These are phyloP conservation scores for Hippocampus guttulatus DNA, from an alignment of 2,113 vertebrate genomes.

Conservation along the genomic window DNA sequence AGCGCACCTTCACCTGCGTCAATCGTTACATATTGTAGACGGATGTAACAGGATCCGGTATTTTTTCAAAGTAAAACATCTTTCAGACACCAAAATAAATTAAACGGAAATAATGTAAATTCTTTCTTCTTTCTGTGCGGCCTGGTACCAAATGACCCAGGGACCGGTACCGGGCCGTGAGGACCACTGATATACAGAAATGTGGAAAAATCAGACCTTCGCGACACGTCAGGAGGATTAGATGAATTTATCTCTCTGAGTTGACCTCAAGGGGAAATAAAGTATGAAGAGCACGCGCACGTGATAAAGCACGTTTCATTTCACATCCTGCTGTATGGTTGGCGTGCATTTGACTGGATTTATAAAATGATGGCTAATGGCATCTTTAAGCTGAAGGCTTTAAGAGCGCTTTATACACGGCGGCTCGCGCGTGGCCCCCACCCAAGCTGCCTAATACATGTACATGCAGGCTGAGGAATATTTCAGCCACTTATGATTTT, in stretches of 20 bases:
- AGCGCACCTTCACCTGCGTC: too few species aligned
- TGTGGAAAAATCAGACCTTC: neutral
- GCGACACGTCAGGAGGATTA: conserved; percentile 5
- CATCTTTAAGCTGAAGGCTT: conserved; percentile 23
- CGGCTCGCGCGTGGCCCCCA: neutral
- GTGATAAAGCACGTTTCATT: conserved; percentile 54
- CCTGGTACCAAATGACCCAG: too few species aligned
- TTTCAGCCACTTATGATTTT: conserved; percentile 19
- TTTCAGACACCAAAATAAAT: too few species aligned
- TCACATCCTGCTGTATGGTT: conserved; percentile 32
- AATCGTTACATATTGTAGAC: too few species aligned
- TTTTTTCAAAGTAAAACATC: too few species aligned
- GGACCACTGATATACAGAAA: neutral
- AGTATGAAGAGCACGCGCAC: conserved; percentile 20
- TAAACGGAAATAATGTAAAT: too few species aligned
- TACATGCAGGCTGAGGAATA: conserved; percentile 4
- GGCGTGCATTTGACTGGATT: conserved; percentile 16
- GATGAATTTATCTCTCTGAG: conserved; percentile 6
- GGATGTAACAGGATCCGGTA: too few species aligned
- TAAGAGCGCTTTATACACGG: neutral
- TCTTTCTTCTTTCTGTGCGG: too few species aligned
- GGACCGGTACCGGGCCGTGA: too few species aligned
- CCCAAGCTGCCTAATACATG: conserved; percentile 12
- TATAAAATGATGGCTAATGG: conserved; percentile 31
- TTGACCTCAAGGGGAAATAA: conserved; percentile 3